phyloP scores from a whole-genome alignment of 2,113 vertebrate genomes.

The Plestiodon gilberti region DNA sequence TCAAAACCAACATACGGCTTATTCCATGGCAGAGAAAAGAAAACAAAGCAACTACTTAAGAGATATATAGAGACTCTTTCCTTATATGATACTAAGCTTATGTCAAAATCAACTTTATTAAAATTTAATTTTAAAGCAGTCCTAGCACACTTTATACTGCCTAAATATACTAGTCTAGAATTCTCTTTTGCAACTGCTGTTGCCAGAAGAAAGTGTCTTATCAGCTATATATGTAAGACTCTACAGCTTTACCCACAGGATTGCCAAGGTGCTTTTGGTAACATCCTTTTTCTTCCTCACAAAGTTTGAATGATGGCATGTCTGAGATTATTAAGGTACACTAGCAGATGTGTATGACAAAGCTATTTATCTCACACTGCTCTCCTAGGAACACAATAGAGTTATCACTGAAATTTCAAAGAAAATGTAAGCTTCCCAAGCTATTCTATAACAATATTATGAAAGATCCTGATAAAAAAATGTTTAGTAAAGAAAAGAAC shows the following conservation, averaged over 20 bases:
- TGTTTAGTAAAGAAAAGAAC: slow-evolving; percentile 17
- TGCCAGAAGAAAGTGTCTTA: slow-evolving; percentile 23
- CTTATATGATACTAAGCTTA: background rate
- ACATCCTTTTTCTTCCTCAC: slow-evolving; percentile 32
- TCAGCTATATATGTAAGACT: background rate
- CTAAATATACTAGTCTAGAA: background rate
- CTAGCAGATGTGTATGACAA: slow-evolving; percentile 54
- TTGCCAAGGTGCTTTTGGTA: slow-evolving; percentile 23
- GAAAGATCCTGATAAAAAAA: slow-evolving; percentile 37
- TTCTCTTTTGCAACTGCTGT: slow-evolving; percentile 24
- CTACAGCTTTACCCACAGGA: slow-evolving; percentile 39
- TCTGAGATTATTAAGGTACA: slow-evolving; percentile 56
- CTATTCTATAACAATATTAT: slow-evolving; percentile 50
- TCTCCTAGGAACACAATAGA: slow-evolving; percentile 55
- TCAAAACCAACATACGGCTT: background rate
- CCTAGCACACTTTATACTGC: background rate
- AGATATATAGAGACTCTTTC: background rate
- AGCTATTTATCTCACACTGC: slow-evolving; percentile 63
- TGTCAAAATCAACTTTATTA: background rate
- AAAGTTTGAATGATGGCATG: slow-evolving; percentile 48
- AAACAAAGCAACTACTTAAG: background rate
- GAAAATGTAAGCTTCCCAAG: slow-evolving; percentile 42
- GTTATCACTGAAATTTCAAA: slow-evolving; percentile 60
- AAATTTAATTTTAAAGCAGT: background rate
- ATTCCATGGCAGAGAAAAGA: background rate